These are phyloP conservation scores for Synergus japonicus DNA, from an alignment of 2,888 invertebrate genomes.

Conservation along the genomic window DNA sequence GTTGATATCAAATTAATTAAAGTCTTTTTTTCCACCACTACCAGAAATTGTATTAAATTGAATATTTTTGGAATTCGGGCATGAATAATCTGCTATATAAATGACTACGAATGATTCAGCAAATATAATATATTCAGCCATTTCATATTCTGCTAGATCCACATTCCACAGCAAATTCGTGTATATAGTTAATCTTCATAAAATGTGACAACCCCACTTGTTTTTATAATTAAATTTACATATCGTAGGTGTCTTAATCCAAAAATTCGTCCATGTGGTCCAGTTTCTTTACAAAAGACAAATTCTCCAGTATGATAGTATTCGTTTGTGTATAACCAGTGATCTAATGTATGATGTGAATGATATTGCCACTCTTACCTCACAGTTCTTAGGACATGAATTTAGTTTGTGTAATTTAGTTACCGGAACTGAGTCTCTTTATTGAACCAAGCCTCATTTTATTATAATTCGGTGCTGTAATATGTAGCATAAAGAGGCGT, in stretches of 20 bases:
- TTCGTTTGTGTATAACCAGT: background rate
- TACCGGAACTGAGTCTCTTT: background rate
- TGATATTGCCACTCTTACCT: background rate
- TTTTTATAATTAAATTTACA: slow-evolving; percentile 36
- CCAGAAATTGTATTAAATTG: background rate
- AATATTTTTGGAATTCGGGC: slow-evolving; percentile 8
- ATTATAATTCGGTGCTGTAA: background rate
- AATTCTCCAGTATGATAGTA: background rate
- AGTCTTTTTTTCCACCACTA: background rate
- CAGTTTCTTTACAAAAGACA: background rate
- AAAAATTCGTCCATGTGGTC: background rate
- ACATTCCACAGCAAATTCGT: background rate
- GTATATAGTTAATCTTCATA: slow-evolving; percentile 14
- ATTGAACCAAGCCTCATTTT: background rate
- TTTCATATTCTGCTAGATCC: background rate
- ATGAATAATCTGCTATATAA: slow-evolving; percentile 14
- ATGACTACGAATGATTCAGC: background rate
- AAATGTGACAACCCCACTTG: slow-evolving; percentile 5
- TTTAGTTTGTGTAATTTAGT: background rate
- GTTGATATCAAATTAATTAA: background rate
- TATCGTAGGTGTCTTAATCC: background rate
- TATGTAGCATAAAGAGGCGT: background rate
- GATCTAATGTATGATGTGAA: background rate
- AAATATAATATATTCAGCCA: background rate
- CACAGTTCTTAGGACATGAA: background rate